Percentiles rank a stretch among this genome's conserved stretches.
phyloP scores from a whole-genome alignment of 1,140 invertebrate species.

The Aphelenchoides besseyi region DNA sequence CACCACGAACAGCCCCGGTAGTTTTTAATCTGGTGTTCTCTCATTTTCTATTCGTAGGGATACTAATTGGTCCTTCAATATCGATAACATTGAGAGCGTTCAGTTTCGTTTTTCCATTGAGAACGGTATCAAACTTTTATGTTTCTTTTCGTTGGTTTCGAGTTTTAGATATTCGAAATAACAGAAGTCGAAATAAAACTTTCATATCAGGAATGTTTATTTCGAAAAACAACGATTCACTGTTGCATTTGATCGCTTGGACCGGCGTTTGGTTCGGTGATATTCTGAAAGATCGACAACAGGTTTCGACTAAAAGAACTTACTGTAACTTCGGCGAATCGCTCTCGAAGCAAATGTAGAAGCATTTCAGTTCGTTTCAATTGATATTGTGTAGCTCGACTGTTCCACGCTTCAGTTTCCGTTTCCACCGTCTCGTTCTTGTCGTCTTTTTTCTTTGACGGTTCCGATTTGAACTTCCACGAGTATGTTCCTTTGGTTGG shows the following conservation, averaged over 20 bases:
- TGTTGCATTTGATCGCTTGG: no score
- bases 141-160: no score
- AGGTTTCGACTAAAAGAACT: no score
- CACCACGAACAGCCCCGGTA: not conserved
- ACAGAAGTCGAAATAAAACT: not conserved
- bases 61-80: no score
- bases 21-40: not conserved
- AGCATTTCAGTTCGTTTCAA: constrained; percentile 18
- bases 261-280: no score
- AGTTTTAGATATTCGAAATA: no score
- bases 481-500: constrained; percentile 28
- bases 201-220: no score
- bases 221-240: no score
- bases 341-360: constrained; percentile 1
- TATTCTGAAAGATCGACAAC: no score
- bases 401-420: constrained; percentile 25
- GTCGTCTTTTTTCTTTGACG: constrained; percentile 21
- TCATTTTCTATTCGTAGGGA: not conserved
- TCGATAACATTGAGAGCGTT: not conserved
- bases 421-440: constrained; percentile 19
- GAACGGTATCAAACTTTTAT: not conserved
- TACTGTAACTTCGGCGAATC: no score
- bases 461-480: constrained; percentile 31
- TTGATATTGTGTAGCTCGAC: constrained; percentile 25
- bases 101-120: not conserved